phyloP scores from a whole-genome alignment of 2,888 invertebrate species.

The Dryobota labecula region DNA sequence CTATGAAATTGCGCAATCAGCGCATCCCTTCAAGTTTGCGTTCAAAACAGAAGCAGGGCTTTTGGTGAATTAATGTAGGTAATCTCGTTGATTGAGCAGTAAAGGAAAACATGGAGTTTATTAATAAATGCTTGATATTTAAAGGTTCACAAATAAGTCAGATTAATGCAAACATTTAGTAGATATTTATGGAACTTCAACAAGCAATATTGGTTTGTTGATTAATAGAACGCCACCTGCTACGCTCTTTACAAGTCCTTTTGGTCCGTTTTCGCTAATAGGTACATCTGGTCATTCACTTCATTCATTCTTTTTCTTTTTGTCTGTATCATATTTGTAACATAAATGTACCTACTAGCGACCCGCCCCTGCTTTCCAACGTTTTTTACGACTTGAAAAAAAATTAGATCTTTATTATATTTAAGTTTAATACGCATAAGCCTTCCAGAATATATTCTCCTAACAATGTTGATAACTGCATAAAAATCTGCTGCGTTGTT shows the following conservation, averaged over 20 bases:
- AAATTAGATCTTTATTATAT: not conserved
- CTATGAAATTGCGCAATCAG: slow-evolving; percentile 35
- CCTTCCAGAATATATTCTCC: not conserved
- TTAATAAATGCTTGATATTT: not conserved
- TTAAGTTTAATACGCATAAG: not conserved
- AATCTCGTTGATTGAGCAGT: slow-evolving; percentile 6
- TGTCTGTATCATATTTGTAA: not conserved
- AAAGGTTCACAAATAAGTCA: not conserved
- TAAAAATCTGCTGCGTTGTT: not conserved
- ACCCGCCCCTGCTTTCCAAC: not conserved
- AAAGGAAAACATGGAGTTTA: not conserved
- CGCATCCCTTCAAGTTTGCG: slow-evolving; percentile 24
- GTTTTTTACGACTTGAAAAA: not conserved
- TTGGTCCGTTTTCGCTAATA: too few relatives aligned
- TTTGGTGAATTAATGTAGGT: slow-evolving; percentile 15
- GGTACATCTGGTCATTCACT: too few relatives aligned
- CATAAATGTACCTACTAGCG: not conserved
- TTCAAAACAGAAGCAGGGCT: slow-evolving; percentile 4
- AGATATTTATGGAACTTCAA: not conserved
- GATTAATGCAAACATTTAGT: not conserved
- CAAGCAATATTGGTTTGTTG: not conserved
- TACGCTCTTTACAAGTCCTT: too few relatives aligned
- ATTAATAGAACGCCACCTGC: too few relatives aligned
- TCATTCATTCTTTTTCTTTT: too few relatives aligned
- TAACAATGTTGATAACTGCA: not conserved